Conservation (phyloP, 2,113 vertebrate genomes). For the Charina bottae region DNA sequence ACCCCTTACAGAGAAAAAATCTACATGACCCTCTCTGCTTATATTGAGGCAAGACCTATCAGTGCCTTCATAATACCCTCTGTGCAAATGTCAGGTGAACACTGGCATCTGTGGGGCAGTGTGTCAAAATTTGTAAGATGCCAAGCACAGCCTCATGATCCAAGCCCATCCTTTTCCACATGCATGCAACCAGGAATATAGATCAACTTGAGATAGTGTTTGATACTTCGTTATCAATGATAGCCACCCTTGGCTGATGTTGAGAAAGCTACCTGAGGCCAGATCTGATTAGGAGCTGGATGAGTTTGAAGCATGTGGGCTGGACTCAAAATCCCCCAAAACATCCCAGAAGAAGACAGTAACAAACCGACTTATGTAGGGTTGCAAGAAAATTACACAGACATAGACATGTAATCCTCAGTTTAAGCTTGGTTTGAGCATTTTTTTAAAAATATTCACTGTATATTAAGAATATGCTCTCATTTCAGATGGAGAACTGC, state of each 20-base stretch:
- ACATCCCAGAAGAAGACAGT: not conserved
- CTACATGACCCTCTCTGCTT: constrained; percentile 96
- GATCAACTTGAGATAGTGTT: not conserved
- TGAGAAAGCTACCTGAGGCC: not conserved
- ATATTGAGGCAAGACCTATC: constrained; percentile 85
- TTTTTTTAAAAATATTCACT: not conserved
- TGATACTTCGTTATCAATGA: not conserved
- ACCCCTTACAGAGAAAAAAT: constrained; percentile 97
- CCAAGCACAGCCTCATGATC: not conserved
- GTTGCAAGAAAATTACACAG: not conserved
- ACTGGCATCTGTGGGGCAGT: not conserved
- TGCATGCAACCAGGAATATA: not conserved
- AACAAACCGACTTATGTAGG: not conserved
- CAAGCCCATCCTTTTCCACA: not conserved
- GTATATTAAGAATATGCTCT: not conserved
- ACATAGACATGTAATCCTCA: not conserved
- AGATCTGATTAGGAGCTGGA: not conserved
- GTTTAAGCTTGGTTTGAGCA: not conserved
- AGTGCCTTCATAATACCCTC: accelerated
- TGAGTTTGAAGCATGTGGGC: not conserved
- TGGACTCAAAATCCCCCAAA: not conserved
- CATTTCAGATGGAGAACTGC: constrained; percentile 91
- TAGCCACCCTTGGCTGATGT: not conserved
- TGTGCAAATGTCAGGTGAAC: not conserved
- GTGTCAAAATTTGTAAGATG: not conserved